Percentiles rank a stretch among this genome's conserved stretches.
These are phyloP conservation scores for Cephalotes varians DNA, from an alignment of 2,888 invertebrate genomes.

Conservation along the genomic window DNA sequence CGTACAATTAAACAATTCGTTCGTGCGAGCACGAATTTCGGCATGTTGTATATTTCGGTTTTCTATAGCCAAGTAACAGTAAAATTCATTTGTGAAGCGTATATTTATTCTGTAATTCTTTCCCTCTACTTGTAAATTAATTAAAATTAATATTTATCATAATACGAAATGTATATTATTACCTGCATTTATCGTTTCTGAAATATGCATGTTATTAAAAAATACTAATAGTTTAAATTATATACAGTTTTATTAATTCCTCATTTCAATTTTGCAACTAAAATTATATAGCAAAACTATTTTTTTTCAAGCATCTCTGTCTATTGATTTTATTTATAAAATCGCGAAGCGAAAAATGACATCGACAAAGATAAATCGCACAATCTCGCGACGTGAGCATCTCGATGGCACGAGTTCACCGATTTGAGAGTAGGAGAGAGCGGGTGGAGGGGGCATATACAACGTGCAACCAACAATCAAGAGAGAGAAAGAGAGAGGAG, in stretches of 20 bases:
- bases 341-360: conserved; percentile 7
- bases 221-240: neutral
- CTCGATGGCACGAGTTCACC: conserved; percentile 78
- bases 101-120: neutral
- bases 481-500: conserved; percentile 74
- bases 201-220: neutral
- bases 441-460: conserved; percentile 73
- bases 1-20: conserved; percentile 42
- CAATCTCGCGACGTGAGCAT: conserved; percentile 73
- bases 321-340: neutral
- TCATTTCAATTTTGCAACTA: neutral
- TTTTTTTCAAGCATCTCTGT: neutral
- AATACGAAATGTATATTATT: neutral
- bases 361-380: conserved; percentile 56
- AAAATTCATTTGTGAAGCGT: neutral
- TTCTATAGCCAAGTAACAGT: neutral
- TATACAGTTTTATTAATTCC: neutral
- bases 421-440: conserved; percentile 68
- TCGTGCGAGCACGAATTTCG: conserved; percentile 30
- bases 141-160: no score
- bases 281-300: no score
- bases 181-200: neutral
- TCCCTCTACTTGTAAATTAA: neutral
- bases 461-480: conserved; percentile 76
- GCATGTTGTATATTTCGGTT: conserved; percentile 16